Conservation (phyloP, 1,140 invertebrate genomes). For the Drosophila baimaii region DNA sequence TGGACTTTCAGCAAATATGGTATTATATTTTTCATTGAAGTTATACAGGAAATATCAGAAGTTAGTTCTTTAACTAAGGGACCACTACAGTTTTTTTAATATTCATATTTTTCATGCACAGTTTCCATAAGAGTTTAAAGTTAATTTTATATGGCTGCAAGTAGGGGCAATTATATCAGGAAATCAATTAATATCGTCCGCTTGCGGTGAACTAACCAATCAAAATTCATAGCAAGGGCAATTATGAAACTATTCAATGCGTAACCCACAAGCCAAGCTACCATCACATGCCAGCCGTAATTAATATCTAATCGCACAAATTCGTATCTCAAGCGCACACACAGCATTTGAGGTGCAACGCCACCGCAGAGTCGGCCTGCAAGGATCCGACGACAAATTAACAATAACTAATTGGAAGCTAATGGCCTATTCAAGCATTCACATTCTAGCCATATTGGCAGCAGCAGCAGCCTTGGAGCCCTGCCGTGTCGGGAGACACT, state of each 20-base stretch:
- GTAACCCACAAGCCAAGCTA: neutral
- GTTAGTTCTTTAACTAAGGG: too few species aligned
- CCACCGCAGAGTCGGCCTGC: slow-evolving; percentile 16
- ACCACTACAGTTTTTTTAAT: too few species aligned
- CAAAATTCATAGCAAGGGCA: slow-evolving; percentile 37
- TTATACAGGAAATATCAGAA: too few species aligned
- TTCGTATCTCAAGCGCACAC: slow-evolving; percentile 5
- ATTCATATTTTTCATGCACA: too few species aligned
- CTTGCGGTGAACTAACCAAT: slow-evolving; percentile 2
- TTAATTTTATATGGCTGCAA: too few species aligned
- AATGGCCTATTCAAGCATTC: slow-evolving; percentile 63
- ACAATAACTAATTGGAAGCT: slow-evolving; percentile 76
- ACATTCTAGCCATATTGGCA: slow-evolving; percentile 19
- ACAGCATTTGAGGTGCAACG: slow-evolving; percentile 28
- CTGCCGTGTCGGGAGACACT: slow-evolving; percentile 30
- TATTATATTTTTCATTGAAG: too few species aligned
- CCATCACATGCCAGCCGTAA: slow-evolving; percentile 27
- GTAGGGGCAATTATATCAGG: neutral
- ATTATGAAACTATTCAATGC: slow-evolving; percentile 37
- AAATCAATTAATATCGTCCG: slow-evolving; percentile 20
- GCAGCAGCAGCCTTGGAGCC: slow-evolving; percentile 26
- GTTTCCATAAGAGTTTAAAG: neutral
- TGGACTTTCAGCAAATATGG: neutral
- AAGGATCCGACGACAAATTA: slow-evolving; percentile 67
- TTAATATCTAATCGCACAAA: slow-evolving; percentile 36